Evolutionary conservation across 2,113 vertebrate species (phyloP).

Genomic region (Chiloscyllium plagiosum): DNA sequence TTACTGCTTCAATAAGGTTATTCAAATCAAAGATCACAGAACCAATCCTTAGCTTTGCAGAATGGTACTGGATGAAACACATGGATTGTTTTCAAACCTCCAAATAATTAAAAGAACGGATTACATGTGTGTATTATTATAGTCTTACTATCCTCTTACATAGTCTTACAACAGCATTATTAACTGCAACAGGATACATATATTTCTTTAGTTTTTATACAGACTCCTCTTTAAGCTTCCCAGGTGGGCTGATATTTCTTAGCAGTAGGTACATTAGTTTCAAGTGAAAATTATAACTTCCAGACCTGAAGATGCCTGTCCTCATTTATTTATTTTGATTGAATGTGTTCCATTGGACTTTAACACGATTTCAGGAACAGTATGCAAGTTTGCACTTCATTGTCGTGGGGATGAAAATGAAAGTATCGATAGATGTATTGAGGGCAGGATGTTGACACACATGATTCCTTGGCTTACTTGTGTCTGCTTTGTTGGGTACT

Average conservation of each 20-base stretch:
- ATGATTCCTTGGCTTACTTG: not conserved
- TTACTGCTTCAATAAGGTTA: slow-evolving; percentile 23
- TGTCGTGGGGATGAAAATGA: not conserved
- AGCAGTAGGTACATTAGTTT: not conserved
- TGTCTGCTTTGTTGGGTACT: not conserved
- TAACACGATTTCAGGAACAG: not conserved
- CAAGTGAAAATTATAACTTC: not conserved
- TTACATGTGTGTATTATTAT: slow-evolving; percentile 4
- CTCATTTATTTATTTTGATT: not conserved
- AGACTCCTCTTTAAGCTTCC: not conserved
- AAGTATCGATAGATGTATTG: not conserved
- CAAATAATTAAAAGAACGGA: not conserved
- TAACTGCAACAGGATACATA: not conserved
- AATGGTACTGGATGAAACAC: not conserved
- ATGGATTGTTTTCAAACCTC: slow-evolving; percentile 11
- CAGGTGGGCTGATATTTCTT: not conserved
- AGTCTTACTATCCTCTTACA: not conserved
- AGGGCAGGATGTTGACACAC: not conserved
- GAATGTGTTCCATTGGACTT: not conserved
- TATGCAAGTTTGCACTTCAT: not conserved
- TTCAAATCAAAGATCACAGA: slow-evolving; percentile 22
- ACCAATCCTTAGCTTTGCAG: not conserved
- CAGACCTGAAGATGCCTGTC: not conserved
- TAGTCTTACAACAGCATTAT: not conserved
- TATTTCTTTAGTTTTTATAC: not conserved